Evolutionary conservation across 2,888 invertebrate genomes (phyloP).

Genomic region (Plebejus melissa): DNA sequence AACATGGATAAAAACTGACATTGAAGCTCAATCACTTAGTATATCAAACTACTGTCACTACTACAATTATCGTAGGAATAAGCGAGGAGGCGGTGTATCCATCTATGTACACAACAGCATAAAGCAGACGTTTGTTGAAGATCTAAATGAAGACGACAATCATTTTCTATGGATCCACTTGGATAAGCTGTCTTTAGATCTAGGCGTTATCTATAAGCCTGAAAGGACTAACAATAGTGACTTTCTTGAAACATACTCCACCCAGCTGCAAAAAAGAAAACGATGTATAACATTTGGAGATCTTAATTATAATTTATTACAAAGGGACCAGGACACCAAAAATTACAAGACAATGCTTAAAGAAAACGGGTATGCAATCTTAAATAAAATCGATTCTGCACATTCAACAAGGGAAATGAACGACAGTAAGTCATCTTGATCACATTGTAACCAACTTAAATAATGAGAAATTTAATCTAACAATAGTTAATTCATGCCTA

Average conservation of each 20-base stretch:
- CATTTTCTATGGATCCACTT: background rate
- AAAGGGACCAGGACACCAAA: no score
- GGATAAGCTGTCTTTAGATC: background rate
- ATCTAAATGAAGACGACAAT: background rate
- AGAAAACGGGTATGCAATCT: no score
- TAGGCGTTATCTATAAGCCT: background rate
- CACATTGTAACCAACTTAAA: background rate
- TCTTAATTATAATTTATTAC: no score
- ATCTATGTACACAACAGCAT: background rate
- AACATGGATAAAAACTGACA: background rate
- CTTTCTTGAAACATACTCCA: no score
- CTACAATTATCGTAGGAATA: background rate
- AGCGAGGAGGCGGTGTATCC: background rate
- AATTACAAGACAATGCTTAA: no score
- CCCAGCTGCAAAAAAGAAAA: no score
- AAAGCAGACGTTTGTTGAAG: background rate
- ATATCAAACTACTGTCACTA: background rate
- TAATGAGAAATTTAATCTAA: background rate
- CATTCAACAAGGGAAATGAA: background rate
- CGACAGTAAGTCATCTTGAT: background rate
- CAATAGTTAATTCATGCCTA: background rate
- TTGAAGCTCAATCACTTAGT: background rate
- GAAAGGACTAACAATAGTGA: background rate
- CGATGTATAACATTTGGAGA: no score
- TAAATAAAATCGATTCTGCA: background rate